These are phyloP conservation scores for Mirza zaza DNA, from an alignment of 2,113 vertebrate species.

Conservation along the genomic window DNA sequence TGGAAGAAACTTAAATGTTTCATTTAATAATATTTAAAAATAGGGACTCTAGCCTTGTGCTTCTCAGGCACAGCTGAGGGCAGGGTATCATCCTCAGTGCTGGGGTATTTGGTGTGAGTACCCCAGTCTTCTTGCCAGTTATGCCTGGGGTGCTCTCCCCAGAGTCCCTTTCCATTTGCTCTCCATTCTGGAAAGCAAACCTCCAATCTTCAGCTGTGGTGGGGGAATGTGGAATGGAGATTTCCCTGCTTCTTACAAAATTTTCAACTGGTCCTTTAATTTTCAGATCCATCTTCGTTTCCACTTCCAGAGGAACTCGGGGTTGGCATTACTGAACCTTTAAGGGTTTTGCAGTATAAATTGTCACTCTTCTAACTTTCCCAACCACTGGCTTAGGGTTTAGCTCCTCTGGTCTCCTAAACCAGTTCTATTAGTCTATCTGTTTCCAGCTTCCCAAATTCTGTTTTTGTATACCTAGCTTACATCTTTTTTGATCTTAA, in stretches of 20 bases:
- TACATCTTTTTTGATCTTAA: background rate
- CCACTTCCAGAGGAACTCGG: background rate
- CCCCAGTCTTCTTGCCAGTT: background rate
- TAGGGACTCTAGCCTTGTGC: background rate
- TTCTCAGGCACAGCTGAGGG: background rate
- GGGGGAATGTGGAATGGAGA: background rate
- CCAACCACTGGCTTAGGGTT: background rate
- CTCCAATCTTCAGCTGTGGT: background rate
- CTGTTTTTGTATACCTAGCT: background rate
- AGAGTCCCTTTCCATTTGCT: background rate
- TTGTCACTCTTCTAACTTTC: background rate
- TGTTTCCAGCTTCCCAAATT: background rate
- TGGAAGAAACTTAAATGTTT: background rate
- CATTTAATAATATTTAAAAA: background rate
- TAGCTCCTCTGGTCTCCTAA: background rate
- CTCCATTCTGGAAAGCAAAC: background rate
- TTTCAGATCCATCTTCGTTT: background rate
- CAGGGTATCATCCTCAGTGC: background rate
- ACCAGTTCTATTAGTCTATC: background rate
- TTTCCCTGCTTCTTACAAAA: background rate
- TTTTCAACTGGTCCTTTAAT: background rate
- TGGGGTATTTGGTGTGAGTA: background rate
- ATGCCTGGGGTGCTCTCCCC: background rate
- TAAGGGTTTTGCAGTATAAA: background rate
- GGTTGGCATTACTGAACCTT: background rate